phyloP scores from a whole-genome alignment of 2,113 vertebrate genomes.

The Corythornis madagascariensis region DNA sequence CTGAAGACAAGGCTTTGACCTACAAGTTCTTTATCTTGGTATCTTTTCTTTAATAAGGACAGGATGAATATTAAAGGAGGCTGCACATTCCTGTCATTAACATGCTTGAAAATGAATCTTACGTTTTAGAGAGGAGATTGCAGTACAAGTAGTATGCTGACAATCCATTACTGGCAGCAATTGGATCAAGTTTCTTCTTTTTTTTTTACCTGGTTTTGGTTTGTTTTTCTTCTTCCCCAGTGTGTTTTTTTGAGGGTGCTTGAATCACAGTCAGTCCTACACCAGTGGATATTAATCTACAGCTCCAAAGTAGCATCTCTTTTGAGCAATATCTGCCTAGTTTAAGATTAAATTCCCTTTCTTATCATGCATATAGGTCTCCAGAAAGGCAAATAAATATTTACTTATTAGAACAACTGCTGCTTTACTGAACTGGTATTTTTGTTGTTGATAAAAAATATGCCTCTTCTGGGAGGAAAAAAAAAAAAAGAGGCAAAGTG shows the following conservation, averaged over 20 bases:
- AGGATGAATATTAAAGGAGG: background rate
- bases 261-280: background rate
- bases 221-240: background rate
- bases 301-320: background rate
- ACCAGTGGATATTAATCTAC: background rate
- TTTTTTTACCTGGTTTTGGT: background rate
- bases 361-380: constrained; percentile 10
- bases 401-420: constrained; percentile 45
- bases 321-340: constrained; percentile 13
- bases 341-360: constrained; percentile 46
- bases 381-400: constrained; percentile 47
- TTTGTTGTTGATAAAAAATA: constrained; percentile 54
- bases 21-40: constrained; percentile 7
- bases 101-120: background rate
- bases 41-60: background rate
- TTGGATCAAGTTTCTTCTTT: background rate
- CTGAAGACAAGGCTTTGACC: constrained; percentile 33
- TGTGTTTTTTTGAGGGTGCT: background rate
- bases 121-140: background rate
- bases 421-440: constrained; percentile 14
- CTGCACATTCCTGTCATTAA: background rate
- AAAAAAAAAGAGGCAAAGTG: background rate
- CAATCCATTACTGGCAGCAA: background rate
- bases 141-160: background rate
- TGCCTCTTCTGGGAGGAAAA: background rate